phyloP scores from a whole-genome alignment of 2,888 invertebrate genomes.

The Nudaria mundana region DNA sequence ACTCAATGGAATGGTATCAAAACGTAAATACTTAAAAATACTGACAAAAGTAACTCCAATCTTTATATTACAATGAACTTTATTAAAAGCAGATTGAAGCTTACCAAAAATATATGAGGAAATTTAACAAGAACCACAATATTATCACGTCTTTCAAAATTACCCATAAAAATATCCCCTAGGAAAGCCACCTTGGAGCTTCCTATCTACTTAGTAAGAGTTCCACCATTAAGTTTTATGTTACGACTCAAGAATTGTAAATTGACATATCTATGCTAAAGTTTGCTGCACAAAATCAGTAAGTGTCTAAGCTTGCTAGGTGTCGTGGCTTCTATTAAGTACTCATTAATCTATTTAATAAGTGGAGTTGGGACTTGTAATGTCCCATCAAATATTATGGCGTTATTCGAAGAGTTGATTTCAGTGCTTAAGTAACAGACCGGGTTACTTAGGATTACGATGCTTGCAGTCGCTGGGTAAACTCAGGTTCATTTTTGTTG shows the following conservation, averaged over 20 bases:
- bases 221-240: constrained; percentile 67
- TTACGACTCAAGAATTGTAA: constrained; percentile 59
- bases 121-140: constrained; percentile 9
- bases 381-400: constrained; percentile 27
- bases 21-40: no score
- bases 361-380: constrained; percentile 32
- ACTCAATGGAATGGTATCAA: no score
- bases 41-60: no score
- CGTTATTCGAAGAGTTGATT: constrained; percentile 9
- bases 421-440: constrained; percentile 3
- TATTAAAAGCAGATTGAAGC: no score
- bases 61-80: no score
- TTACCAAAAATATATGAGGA: no score
- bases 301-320: constrained; percentile 13
- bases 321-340: constrained; percentile 31
- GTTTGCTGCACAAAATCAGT: constrained; percentile 18
- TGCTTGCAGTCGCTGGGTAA: neutral
- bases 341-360: constrained; percentile 32
- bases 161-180: constrained; percentile 23
- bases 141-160: constrained; percentile 19
- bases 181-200: constrained; percentile 21
- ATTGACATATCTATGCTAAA: constrained; percentile 58
- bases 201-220: constrained; percentile 44
- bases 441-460: neutral
- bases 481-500: neutral